Evolutionary conservation across 1,140 invertebrate species (phyloP).

Genomic region (Drosophila ohnishii): DNA sequence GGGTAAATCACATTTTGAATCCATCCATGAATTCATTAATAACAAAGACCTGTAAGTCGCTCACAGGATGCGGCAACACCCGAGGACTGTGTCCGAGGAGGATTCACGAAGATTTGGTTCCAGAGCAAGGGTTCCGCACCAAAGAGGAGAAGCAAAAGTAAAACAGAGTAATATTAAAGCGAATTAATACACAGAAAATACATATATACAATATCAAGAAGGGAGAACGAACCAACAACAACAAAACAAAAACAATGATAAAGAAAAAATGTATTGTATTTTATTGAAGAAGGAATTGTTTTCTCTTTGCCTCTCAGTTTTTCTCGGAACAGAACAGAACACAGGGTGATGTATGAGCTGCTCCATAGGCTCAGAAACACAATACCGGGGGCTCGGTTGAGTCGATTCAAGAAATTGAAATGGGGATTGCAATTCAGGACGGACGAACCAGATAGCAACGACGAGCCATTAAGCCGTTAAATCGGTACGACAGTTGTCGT

Average conservation of each 20-base stretch:
- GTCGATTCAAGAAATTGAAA: constrained; percentile 11
- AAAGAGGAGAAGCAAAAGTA: constrained; percentile 33
- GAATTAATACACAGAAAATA: constrained; percentile 73
- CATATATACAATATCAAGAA: constrained; percentile 45
- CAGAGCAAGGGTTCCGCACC: constrained; percentile 1
- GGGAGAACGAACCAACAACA: constrained; percentile 27
- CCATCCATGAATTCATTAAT: constrained; percentile 65
- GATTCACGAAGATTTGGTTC: constrained; percentile 3
- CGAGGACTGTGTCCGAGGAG: not conserved
- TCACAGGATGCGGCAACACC: constrained; percentile 9
- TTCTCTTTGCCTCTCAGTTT: constrained; percentile 53
- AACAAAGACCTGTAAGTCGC: constrained; percentile 36
- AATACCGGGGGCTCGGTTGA: constrained; percentile 42
- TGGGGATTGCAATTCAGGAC: constrained; percentile 21
- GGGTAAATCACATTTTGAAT: constrained; percentile 51
- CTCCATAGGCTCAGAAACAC: constrained; percentile 47
- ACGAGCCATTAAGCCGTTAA: constrained; percentile 31
- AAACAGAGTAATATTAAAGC: constrained; percentile 67
- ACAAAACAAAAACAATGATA: constrained; percentile 56
- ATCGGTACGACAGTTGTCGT: constrained; percentile 20
- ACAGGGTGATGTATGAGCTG: constrained; percentile 49
- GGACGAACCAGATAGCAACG: constrained; percentile 7
- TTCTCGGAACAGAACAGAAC: constrained; percentile 65
- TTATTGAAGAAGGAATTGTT: constrained; percentile 71
- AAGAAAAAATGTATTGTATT: constrained; percentile 57